Evolutionary conservation across 1,140 invertebrate genomes (phyloP), one percentile per base, ranked within the genome.

Genomic region (Lordiphosa collinella): DNA sequence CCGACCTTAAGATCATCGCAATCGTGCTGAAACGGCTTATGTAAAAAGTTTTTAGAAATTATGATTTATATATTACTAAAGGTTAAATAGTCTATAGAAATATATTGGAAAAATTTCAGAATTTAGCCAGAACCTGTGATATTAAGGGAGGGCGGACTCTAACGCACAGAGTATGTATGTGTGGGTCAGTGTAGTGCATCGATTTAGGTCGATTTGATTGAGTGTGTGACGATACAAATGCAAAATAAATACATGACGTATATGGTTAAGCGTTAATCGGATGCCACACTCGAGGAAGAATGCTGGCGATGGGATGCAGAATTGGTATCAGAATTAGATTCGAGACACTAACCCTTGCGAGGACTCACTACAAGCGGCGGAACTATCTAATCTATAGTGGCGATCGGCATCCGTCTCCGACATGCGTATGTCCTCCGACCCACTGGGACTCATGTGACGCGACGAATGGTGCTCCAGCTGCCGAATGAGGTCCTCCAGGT

Each of bases 341-440:
- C 25, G 25, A 29, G 71, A 66, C 62, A 90, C 91, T 91, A 91
- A 94, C 93, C 93, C 93, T 91, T 93, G 92, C 44, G 92, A 93
- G 73, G 92, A 93, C 89, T 94, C 93, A 90, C 93, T 93, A 89
- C 93, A 94, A 74, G 92, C 92, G 53, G 93, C 94, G 55, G 94
- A 94, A 53, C 93, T 93, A 90, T 96, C 95, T 89, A 95, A 92
- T 90, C 95, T 92, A 89, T 96, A 96, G 89, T 96, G 95, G 18
- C 95, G 92, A 89, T 97, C 96, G 12, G 94, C 94, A 89, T 98
- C 96, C 14, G 95, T 95, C 89, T 97, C 96, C 29, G 95, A 96
- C 92, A 96, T 95, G 67, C 96, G 91, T 74, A 97, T 96, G 70
- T 97, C 96, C 86, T 97, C 96, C 7, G 95, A 97, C 38, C 95